These are phyloP conservation scores for Acrocephalus arundinaceus DNA, from an alignment of 2,113 vertebrate genomes.

Conservation along the genomic window DNA sequence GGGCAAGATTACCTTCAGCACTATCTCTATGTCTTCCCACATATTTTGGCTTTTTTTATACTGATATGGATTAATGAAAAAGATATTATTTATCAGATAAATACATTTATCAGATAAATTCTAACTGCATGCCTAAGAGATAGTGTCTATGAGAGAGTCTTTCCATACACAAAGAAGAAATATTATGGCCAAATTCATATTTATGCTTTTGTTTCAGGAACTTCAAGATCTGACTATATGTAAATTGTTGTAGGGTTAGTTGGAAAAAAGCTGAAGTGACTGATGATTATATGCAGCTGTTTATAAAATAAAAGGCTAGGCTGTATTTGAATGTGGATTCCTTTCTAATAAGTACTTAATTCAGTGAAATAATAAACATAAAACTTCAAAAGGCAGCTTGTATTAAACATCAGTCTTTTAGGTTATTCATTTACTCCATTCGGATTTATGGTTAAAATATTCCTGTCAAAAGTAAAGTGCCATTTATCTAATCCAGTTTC, in stretches of 20 bases:
- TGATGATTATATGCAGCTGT: neutral
- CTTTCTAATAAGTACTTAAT: conserved; percentile 14
- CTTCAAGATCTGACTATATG: neutral
- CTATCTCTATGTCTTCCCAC: neutral
- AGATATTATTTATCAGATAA: neutral
- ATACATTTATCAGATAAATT: neutral
- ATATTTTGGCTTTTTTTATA: neutral
- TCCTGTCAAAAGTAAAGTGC: conserved; percentile 51
- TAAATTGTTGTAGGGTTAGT: neutral
- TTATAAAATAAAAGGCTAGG: neutral
- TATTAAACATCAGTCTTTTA: conserved; percentile 27
- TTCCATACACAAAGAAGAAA: neutral
- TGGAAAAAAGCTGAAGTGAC: neutral
- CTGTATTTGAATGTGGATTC: neutral
- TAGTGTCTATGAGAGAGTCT: neutral
- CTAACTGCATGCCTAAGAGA: neutral
- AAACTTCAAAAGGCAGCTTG: conserved; percentile 26
- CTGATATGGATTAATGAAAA: neutral
- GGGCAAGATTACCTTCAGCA: neutral
- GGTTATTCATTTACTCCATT: conserved; percentile 41
- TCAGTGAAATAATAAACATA: conserved; percentile 46
- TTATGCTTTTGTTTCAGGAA: neutral
- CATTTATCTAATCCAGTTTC: conserved; percentile 67
- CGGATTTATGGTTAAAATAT: conserved; percentile 55
- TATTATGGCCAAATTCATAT: neutral